Conservation (phyloP, 2,888 invertebrate genomes). For the Sinodicranocentrus sp. region DNA sequence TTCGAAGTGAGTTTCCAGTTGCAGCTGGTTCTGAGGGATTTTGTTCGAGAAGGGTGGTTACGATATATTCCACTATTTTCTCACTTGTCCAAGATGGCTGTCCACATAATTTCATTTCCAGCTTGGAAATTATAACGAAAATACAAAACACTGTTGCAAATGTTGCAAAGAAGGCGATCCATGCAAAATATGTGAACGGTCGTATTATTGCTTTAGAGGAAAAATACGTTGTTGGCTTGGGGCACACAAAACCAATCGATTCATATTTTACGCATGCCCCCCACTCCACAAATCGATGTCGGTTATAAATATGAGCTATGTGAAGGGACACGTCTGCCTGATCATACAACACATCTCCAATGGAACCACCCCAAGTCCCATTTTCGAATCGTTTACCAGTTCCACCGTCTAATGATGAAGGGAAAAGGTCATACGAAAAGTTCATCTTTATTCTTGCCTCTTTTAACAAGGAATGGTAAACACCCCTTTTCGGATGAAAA, state of each 20-base stretch:
- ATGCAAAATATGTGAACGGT: not conserved
- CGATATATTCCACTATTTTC: not conserved
- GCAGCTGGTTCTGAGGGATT: too few species aligned
- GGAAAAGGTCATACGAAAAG: not conserved
- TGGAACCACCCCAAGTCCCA: conserved; percentile 12
- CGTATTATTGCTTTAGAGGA: conserved; percentile 5
- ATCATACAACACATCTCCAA: conserved; percentile 1
- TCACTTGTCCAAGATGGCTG: not conserved
- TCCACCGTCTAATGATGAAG: not conserved
- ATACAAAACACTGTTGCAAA: not conserved
- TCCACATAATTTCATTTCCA: not conserved
- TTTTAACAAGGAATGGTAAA: not conserved
- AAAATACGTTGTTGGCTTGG: conserved; percentile 3
- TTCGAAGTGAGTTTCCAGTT: not conserved
- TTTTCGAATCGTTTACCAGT: conserved; percentile 23
- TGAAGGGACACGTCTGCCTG: not conserved
- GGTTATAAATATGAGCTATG: not conserved
- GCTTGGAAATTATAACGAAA: not conserved
- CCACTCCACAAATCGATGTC: conserved; percentile 4
- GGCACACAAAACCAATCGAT: not conserved
- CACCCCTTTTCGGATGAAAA: conserved; percentile 1
- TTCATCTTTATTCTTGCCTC: not conserved
- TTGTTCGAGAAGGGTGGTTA: conserved; percentile 30
- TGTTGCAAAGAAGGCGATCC: not conserved
- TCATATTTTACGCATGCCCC: not conserved